Base-by-base conservation (phyloP, 2,888 invertebrate genomes). In the Spodoptera littoralis region DNA sequence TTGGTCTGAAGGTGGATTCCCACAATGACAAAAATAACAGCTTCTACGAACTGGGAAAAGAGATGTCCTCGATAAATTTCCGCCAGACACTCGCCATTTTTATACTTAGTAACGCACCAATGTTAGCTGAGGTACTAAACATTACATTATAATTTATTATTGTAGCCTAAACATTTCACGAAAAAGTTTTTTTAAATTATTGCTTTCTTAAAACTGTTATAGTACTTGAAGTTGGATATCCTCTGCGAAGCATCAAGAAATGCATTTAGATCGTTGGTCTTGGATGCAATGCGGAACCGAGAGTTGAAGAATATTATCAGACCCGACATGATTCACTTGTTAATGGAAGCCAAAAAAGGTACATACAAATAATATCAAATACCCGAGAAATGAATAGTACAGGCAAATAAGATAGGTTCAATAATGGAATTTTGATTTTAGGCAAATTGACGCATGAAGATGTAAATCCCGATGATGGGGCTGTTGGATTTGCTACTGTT, bases 1-100 rank as follows among this genome's bases (percentile, higher is more conserved):
- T 95, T 67, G 95, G 95, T 0, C 77, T 95, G 4, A 90, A 95
- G 77, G 93, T 95, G 8, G 92, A 96, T 79, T 96, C 96, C 0
- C 88, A 95, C 46, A 82, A 82, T 18, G 89, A 96, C 0, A 87
- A 81, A 1, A 83, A 95, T 0, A 96, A 96, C 72, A 87, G 94
- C 49, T 96, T 96, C 82, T 96, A 95, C 72, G 48, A 76, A 24
- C 92, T 89, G 88, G 96, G 95, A 2, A 95, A 94, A 69, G 84
- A 84, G 13, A 78, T 91, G 2, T 91, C 95, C 1, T 71, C 70
- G 3, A 82, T 86, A 56, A 77, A 46, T 9, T 82, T 82, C 47
- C 55, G 61, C 0, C 80, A 81, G 30, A 11, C 84, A 1, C 43
- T 88, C 0, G 55, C 73, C 41, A 77, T 86, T 47, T 78, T 89